These are phyloP conservation scores for Drosophila malerkotliana DNA, from an alignment of 1,140 invertebrate genomes.

Conservation along the genomic window DNA sequence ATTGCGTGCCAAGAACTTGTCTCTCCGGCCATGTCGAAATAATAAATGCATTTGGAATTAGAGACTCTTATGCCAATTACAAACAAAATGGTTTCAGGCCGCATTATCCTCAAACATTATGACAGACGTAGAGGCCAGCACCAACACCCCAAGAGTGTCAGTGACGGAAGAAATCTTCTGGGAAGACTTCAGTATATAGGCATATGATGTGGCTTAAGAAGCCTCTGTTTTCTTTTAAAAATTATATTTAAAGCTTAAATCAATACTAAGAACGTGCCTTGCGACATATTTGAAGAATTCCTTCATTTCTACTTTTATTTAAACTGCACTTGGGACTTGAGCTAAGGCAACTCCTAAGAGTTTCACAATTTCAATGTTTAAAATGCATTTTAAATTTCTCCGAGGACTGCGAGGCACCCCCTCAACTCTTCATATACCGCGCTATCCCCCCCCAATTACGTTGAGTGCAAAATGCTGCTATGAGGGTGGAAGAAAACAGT, in stretches of 20 bases:
- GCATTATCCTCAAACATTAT: slow-evolving; percentile 81
- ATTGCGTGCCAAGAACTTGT: slow-evolving; percentile 55
- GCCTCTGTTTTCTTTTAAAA: background rate
- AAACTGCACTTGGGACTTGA: slow-evolving; percentile 2
- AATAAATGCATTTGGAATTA: slow-evolving; percentile 81
- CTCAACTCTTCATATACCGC: slow-evolving; percentile 10
- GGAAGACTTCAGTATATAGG: background rate
- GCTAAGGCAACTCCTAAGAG: background rate
- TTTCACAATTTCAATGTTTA: slow-evolving; percentile 33
- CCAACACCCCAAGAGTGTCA: background rate
- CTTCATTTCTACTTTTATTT: background rate
- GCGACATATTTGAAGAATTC: background rate
- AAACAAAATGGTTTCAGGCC: slow-evolving; percentile 80
- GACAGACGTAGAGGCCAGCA: slow-evolving; percentile 46
- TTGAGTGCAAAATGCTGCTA: slow-evolving; percentile 65
- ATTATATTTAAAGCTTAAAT: background rate
- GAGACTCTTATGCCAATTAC: slow-evolving; percentile 82
- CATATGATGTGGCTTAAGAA: background rate
- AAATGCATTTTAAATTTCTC: slow-evolving; percentile 54
- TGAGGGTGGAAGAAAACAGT: background rate
- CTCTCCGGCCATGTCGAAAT: slow-evolving; percentile 74
- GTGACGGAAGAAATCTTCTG: background rate
- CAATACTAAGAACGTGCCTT: background rate
- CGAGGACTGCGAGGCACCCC: slow-evolving; percentile 13
- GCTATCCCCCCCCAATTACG: slow-evolving; percentile 68